Evolutionary conservation across 1,140 invertebrate genomes (phyloP), one percentile per base, ranked within the genome.

Genomic region (Anastrepha obliqua): DNA sequence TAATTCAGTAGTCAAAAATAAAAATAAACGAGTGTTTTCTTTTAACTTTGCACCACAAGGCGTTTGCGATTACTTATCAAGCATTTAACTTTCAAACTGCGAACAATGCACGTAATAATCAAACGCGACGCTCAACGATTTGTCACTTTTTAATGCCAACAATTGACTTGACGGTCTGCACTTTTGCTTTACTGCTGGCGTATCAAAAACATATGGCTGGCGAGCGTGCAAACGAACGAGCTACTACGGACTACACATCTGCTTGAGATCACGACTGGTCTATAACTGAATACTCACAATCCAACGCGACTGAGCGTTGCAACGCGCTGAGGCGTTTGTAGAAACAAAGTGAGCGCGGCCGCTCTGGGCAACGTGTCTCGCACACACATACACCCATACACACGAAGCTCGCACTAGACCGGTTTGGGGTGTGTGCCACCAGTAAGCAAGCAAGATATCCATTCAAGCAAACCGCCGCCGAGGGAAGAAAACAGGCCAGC

Each of bases 231-330:
- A 55, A 81, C 74, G 15, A 81, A 44, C 58, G 55, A 58, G 42
- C 29, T 39, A 85, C 55, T 42, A 88, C 86, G 87, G 88, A 89
- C 87, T 59, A 92, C 90, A 93, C 92, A 92, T 93, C 92, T 89
- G 91, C 89, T 91, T 91, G 90, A 92, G 91, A 89, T 89, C 91
- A 93, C 92, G 92, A 92, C 92, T 93, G 91, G 92, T 92, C 89
- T 91, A 91, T 90, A 91, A 92, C 90, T 93, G 90, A 91, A 92
- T 89, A 59, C 81, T 70, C 62, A 62, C 85, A 86, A 65, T 44
- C 17, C 74, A n/a, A 81, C 20, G 74, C 47, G 74, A 15, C 74
- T 81, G 74, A 81, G 74, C 47, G 9, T 55, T 55, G 74, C 2
- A n/a, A 47, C 47, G 74, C 47, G 9, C 20, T 55, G 74, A 8